Evolutionary conservation across 1,140 invertebrate genomes (phyloP), one percentile per base, ranked within the genome.

Genomic region (Drosophila sechellia): DNA sequence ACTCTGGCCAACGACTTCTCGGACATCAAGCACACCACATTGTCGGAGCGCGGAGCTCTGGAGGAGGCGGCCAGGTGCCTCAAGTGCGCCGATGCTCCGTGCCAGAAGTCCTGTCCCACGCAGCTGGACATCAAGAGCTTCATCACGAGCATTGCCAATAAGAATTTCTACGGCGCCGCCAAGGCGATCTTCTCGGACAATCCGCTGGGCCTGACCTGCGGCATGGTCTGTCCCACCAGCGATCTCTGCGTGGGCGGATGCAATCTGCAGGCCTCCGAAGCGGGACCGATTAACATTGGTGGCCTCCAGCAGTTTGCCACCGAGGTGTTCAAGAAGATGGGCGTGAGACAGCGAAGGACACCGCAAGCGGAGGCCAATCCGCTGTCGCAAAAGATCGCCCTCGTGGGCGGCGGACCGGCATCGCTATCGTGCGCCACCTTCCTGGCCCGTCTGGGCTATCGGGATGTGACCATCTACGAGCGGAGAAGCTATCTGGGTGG

Each of bases 171-270:
- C 94, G 98, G 99, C 27, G 98, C 99, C 6, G 98, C 99, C 0
- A 98, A 98, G 92, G 95, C 96, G 0, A 99, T 99, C 57, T 95
- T 99, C 25, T 99, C 98, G 0, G 98, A 99, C 92, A 99, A 99
- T 93, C 98, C 98, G 0, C 93, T 99, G 25, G 98, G 97, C 0
- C 93, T 99, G 0, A 99, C 98, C 0, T 99, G 98, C 91, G 98
- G 99, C 17, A 99, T 99, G 99, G 98, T 99, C 8, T 99, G 98
- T 90, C 98, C 99, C 4, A 99, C 98, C 0, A 98, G 97, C 92
- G 98, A 99, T 92, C 94, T 99, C 0, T 99, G 99, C 92, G 98
- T 99, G 3, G 98, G 98, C 0, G 98, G 98, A 0, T 99, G 99
- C 92, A 99, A 99, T 93, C 93, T 99, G 1, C 96, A 97, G 83